These are phyloP conservation scores for Cartodere bifasciata DNA, from an alignment of 2,888 invertebrate genomes.

Conservation along the genomic window DNA sequence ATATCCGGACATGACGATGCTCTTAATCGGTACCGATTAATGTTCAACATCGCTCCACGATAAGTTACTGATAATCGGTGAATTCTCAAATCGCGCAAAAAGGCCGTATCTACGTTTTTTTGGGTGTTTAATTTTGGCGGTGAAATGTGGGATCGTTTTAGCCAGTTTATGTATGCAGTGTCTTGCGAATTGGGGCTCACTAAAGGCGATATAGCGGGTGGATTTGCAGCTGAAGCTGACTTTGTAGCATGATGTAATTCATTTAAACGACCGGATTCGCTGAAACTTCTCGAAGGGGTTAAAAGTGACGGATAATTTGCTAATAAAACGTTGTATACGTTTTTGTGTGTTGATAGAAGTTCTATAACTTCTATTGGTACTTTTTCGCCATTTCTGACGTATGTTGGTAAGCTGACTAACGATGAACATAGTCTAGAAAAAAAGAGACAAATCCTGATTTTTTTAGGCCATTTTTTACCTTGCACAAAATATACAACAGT, in stretches of 20 bases:
- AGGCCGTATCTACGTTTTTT: conserved; percentile 45
- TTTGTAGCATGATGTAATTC: conserved; percentile 27
- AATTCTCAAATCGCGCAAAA: conserved; percentile 58
- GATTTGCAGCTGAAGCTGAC: conserved; percentile 16
- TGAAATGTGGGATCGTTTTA: conserved; percentile 39
- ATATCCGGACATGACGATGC: conserved; percentile 88
- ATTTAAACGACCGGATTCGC: conserved; percentile 46
- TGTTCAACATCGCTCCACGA: conserved; percentile 75
- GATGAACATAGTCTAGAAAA: conserved; percentile 59
- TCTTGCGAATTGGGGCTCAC: conserved; percentile 23
- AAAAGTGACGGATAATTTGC: conserved; percentile 65
- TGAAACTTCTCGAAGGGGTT: conserved; percentile 60
- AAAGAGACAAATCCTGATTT: too few relatives aligned
- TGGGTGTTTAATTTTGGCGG: conserved; percentile 30
- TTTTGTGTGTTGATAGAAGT: conserved; percentile 52
- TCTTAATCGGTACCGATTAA: conserved; percentile 63
- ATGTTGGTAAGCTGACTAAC: conserved; percentile 77
- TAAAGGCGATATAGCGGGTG: conserved; percentile 11
- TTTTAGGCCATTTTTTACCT: too few relatives aligned
- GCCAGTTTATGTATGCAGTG: conserved; percentile 43
- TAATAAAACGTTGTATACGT: conserved; percentile 57
- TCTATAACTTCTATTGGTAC: conserved; percentile 67
- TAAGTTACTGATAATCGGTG: conserved; percentile 72
- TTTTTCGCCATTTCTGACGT: conserved; percentile 62
- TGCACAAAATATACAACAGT: too few relatives aligned